Percentiles rank a stretch among this genome's conserved stretches.
Evolutionary conservation across 2,797 vertebrate species (phyloP).

Genomic region (Mallotus villosus): DNA sequence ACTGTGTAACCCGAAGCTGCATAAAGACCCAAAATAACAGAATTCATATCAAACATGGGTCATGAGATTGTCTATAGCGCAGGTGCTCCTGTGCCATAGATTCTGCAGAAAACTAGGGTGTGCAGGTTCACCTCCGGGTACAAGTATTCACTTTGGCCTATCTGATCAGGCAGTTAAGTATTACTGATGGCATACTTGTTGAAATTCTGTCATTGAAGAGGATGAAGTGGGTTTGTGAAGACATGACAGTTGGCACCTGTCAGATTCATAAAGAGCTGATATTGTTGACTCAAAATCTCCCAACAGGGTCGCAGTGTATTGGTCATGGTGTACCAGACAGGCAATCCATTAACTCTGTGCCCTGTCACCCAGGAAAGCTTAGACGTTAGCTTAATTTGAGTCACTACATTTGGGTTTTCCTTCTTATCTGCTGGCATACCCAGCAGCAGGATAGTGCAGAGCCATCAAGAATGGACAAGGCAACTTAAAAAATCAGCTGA

Average conservation of each 20-base stretch:
- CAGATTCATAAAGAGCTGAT: background rate
- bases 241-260: background rate
- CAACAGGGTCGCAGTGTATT: background rate
- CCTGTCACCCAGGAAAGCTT: background rate
- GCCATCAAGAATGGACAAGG: background rate
- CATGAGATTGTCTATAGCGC: too few relatives aligned
- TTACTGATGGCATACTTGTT: too few relatives aligned
- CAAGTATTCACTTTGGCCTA: background rate
- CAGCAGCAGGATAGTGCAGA: background rate
- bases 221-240: background rate
- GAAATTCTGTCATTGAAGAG: background rate
- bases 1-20: too few relatives aligned
- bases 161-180: background rate
- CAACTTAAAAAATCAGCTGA: background rate
- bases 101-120: too few relatives aligned
- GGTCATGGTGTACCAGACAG: background rate
- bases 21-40: too few relatives aligned
- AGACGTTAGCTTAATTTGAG: background rate
- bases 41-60: too few relatives aligned
- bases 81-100: too few relatives aligned
- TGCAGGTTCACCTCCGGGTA: too few relatives aligned
- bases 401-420: background rate
- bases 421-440: constrained; percentile 2
- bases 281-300: background rate
- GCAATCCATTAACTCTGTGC: background rate